Evolutionary conservation across 2,113 vertebrate species (phyloP).

Genomic region (Pristiophorus japonicus): DNA sequence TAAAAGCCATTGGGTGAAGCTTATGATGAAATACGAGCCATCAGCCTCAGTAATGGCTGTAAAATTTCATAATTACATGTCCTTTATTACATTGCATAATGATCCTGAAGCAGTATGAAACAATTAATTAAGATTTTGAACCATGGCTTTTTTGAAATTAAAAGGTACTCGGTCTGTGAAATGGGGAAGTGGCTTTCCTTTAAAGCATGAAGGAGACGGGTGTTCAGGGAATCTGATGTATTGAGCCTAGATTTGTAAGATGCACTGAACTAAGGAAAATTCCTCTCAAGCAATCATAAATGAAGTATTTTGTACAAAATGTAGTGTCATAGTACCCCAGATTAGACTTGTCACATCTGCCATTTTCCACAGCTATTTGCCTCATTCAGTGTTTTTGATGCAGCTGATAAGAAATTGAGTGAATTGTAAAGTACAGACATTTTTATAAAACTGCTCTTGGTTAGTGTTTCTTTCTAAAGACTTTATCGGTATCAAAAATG

Average conservation of each 20-base stretch:
- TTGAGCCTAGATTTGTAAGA: slow-evolving; percentile 38
- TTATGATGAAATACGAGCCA: slow-evolving; percentile 99
- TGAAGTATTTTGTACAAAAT: slow-evolving; percentile 36
- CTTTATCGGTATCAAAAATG: slow-evolving; percentile 13
- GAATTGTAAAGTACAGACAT: slow-evolving; percentile 6
- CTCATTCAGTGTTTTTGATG: slow-evolving; percentile 33
- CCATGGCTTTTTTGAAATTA: slow-evolving; percentile 98
- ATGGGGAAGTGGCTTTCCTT: slow-evolving; percentile 85
- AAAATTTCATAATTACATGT: slow-evolving; percentile 99
- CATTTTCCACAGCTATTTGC: slow-evolving; percentile 27
- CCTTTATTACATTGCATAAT: slow-evolving; percentile 99
- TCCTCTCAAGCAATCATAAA: slow-evolving; percentile 35
- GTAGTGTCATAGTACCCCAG: slow-evolving; percentile 34
- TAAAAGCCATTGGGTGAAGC: slow-evolving; percentile 94
- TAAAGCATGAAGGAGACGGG: slow-evolving; percentile 79
- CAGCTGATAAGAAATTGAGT: slow-evolving; percentile 26
- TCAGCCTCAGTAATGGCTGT: slow-evolving; percentile 99
- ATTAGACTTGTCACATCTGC: slow-evolving; percentile 36
- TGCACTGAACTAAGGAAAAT: slow-evolving; percentile 36
- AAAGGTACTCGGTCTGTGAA: slow-evolving; percentile 84
- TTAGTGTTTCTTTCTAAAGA: slow-evolving; percentile 1
- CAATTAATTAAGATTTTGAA: slow-evolving; percentile 99
- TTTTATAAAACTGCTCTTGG: not conserved
- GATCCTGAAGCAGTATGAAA: slow-evolving; percentile 99
- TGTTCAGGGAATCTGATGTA: slow-evolving; percentile 56